phyloP scores from a whole-genome alignment of 1,140 invertebrate species.

The Philaenus spumarius region DNA sequence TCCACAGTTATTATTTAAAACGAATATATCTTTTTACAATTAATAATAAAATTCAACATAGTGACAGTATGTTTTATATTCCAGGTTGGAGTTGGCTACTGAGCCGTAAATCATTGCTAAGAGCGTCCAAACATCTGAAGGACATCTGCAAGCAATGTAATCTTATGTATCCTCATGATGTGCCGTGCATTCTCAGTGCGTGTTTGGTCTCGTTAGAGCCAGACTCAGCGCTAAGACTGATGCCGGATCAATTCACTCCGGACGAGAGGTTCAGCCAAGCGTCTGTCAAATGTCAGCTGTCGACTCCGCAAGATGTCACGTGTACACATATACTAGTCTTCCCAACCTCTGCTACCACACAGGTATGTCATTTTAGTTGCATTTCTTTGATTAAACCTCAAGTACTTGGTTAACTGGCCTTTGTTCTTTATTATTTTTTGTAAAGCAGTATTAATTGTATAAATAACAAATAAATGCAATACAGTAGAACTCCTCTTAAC shows the following conservation, averaged over 20 bases:
- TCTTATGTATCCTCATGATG: conserved; percentile 67
- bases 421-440: too few species aligned
- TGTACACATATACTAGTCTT: conserved; percentile 98
- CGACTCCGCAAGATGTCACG: conserved; percentile 88
- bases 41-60: too few species aligned
- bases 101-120: conserved; percentile 81
- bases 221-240: conserved; percentile 85
- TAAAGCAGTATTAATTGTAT: too few species aligned
- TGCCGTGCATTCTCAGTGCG: conserved; percentile 89
- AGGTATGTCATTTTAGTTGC: conserved; percentile 51
- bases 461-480: too few species aligned
- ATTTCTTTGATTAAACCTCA: not conserved
- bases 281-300: conserved; percentile 74
- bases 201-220: conserved; percentile 96
- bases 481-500: too few species aligned
- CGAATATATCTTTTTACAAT: too few species aligned
- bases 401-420: too few species aligned
- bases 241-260: conserved; percentile 92
- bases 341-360: conserved; percentile 93
- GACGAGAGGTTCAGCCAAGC: conserved; percentile 83
- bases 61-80: too few species aligned
- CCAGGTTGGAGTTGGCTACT: conserved; percentile 87
- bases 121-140: conserved; percentile 79
- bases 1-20: too few species aligned
- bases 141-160: conserved; percentile 88